Conservation (phyloP, 2,888 invertebrate species). For the Orchestes rusci region DNA sequence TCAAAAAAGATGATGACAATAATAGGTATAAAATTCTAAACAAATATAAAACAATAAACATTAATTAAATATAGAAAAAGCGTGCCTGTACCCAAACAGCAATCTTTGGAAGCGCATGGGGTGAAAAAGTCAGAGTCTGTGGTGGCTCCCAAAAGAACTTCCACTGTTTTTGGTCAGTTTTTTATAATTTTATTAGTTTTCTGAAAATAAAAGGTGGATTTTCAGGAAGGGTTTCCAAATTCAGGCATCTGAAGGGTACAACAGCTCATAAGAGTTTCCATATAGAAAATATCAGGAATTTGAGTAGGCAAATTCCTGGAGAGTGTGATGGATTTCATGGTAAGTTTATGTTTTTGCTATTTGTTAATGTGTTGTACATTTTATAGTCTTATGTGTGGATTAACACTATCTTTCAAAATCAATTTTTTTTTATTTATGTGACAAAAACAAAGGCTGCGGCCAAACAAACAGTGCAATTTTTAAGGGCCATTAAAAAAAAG, state of each 20-base stretch:
- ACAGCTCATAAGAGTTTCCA: constrained; percentile 85
- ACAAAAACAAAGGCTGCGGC: no score
- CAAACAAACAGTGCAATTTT: no score
- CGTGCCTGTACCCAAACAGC: constrained; percentile 45
- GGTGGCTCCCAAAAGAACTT: constrained; percentile 72
- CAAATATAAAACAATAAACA: background rate
- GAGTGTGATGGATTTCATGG: constrained; percentile 92
- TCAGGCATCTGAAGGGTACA: constrained; percentile 86
- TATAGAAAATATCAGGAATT: constrained; percentile 84
- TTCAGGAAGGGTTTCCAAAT: constrained; percentile 78
- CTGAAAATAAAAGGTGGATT: no score
- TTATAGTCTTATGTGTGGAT: no score
- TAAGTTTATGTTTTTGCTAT: constrained; percentile 38
- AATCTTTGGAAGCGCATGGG: constrained; percentile 46
- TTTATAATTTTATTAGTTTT: no score
- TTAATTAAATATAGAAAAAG: constrained; percentile 34
- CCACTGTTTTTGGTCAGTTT: constrained; percentile 70
- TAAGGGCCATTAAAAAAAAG: no score
- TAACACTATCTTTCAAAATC: no score
- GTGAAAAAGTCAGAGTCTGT: constrained; percentile 44
- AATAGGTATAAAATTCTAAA: no score
- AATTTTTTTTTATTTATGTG: no score
- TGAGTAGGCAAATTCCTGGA: constrained; percentile 86
- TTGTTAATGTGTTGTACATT: no score
- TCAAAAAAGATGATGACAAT: constrained; percentile 48